Evolutionary conservation across 2,888 invertebrate species (phyloP).

Genomic region (Habroteleia sp.): DNA sequence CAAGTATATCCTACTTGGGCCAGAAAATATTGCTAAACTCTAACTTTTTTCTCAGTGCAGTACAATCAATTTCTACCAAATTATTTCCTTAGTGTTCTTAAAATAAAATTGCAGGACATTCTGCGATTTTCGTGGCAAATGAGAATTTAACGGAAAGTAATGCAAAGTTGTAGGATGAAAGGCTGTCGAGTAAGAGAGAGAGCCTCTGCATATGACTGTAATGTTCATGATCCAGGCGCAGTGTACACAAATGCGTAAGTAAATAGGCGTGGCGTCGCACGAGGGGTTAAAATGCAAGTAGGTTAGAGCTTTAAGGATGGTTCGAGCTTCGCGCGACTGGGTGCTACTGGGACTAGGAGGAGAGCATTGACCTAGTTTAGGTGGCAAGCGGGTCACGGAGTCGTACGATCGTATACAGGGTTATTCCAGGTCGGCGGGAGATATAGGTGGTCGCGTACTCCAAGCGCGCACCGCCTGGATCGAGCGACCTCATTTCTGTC

Average conservation of each 20-base stretch:
- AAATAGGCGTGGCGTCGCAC: conserved; percentile 42
- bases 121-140: too few relatives aligned
- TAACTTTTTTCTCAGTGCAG: too few relatives aligned
- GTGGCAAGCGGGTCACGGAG: conserved; percentile 74
- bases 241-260: conserved; percentile 17
- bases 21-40: too few relatives aligned
- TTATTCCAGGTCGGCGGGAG: conserved; percentile 66
- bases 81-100: too few relatives aligned
- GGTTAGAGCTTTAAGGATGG: conserved; percentile 59
- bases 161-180: too few relatives aligned
- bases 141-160: too few relatives aligned
- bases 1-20: too few relatives aligned
- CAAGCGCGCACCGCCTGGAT: conserved; percentile 73
- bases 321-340: conserved; percentile 37
- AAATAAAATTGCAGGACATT: too few relatives aligned
- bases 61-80: too few relatives aligned
- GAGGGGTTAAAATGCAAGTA: conserved; percentile 43
- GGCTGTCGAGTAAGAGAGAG: too few relatives aligned
- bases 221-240: conserved; percentile 2
- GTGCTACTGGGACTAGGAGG: conserved; percentile 61
- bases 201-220: too few relatives aligned
- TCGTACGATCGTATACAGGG: conserved; percentile 68
- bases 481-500: conserved; percentile 78
- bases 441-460: conserved; percentile 54
- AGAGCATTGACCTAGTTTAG: conserved; percentile 76